phyloP scores from a whole-genome alignment of 2,797 vertebrate species.

The Todus mexicanus region DNA sequence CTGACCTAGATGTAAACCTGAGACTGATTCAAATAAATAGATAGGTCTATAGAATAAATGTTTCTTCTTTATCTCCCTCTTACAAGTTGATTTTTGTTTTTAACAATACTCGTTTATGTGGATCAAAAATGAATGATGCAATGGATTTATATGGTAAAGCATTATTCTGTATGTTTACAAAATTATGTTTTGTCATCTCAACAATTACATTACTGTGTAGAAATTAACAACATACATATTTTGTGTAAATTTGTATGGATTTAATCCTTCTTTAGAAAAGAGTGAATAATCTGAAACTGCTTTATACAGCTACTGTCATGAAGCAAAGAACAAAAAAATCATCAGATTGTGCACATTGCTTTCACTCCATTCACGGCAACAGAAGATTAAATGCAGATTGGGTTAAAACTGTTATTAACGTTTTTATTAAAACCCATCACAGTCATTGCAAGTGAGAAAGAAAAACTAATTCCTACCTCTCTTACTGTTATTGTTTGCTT shows the following conservation, averaged over 20 bases:
- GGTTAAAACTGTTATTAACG: neutral
- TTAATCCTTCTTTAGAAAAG: neutral
- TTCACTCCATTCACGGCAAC: neutral
- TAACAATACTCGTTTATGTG: neutral
- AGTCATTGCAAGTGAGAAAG: neutral
- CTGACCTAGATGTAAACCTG: neutral
- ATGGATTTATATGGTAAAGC: neutral
- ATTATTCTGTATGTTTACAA: neutral
- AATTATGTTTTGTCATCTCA: neutral
- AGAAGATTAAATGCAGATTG: neutral
- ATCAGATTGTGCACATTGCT: neutral
- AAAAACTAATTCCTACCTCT: constrained; percentile 1
- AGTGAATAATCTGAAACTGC: neutral
- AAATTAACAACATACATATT: neutral
- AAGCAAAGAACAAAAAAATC: neutral
- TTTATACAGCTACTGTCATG: neutral
- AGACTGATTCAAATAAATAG: neutral
- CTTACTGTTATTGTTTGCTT: neutral
- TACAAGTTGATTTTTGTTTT: neutral
- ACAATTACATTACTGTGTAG: neutral
- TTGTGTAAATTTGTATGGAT: neutral
- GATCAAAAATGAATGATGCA: neutral
- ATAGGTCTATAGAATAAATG: neutral
- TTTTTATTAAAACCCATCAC: neutral
- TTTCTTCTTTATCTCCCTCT: neutral